Conservation (phyloP, 1,140 invertebrate genomes). For the Lysiphlebus fabarum region DNA sequence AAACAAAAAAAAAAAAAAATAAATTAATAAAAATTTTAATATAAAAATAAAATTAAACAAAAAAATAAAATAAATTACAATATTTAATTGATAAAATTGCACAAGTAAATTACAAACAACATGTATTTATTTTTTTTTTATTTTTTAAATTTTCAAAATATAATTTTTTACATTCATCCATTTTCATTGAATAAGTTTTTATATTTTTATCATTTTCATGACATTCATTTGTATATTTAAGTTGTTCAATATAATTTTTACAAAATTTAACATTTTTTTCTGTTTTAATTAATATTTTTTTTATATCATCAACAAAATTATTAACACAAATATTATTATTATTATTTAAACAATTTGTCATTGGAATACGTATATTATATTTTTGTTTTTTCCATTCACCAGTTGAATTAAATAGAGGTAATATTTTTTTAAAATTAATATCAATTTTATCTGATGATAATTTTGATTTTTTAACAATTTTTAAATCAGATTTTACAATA, state of each 20-base stretch:
- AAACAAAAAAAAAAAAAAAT: conserved; percentile 49
- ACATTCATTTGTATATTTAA: background rate
- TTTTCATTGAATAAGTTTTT: conserved; percentile 26
- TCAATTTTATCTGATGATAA: background rate
- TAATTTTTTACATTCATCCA: conserved; percentile 16
- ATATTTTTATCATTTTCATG: conserved; percentile 6
- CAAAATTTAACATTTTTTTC: background rate
- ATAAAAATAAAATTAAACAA: background rate
- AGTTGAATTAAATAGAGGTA: background rate
- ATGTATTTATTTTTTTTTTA: too few relatives aligned
- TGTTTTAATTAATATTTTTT: too few relatives aligned
- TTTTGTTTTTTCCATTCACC: conserved; percentile 19
- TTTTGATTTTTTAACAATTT: conserved; percentile 10
- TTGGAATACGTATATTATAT: conserved; percentile 11
- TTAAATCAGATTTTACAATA: background rate
- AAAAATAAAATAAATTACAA: background rate
- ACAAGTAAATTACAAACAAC: background rate
- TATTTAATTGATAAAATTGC: background rate
- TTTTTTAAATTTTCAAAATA: background rate
- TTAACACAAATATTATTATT: background rate
- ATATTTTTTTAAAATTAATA: background rate
- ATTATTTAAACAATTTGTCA: conserved; percentile 13
- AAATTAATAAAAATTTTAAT: background rate
- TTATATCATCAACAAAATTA: background rate
- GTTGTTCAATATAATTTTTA: too few relatives aligned